Evolutionary conservation across 2,888 invertebrate species (phyloP).

Genomic region (Melikaiella ostensackeni): DNA sequence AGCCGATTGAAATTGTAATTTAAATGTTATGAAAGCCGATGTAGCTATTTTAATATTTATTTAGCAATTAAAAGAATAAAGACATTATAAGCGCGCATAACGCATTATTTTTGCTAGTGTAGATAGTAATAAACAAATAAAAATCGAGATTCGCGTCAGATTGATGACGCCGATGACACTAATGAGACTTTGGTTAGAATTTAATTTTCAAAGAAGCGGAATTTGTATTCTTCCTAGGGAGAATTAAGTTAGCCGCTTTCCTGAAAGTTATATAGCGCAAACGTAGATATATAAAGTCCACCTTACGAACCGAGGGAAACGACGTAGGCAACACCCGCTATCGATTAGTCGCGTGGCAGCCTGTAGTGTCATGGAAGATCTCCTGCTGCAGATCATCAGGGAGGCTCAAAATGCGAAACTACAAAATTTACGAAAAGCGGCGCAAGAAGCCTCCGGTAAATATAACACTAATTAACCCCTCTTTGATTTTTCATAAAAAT

Average conservation of each 20-base stretch:
- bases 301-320: conserved; percentile 41
- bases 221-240: not conserved
- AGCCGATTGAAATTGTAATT: too few relatives aligned
- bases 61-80: too few relatives aligned
- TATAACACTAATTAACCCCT: not conserved
- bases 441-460: conserved; percentile 92
- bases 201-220: not conserved
- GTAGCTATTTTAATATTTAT: too few relatives aligned
- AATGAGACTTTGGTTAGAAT: not conserved
- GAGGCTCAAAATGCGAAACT: conserved; percentile 91
- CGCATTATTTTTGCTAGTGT: too few relatives aligned
- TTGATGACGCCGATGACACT: not conserved
- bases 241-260: not conserved
- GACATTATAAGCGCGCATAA: too few relatives aligned
- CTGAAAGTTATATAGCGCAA: not conserved
- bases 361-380: conserved; percentile 87
- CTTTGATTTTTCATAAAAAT: conserved; percentile 41
- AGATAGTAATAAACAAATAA: not conserved
- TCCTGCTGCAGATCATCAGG: conserved; percentile 89
- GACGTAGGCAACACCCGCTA: conserved; percentile 64
- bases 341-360: conserved; percentile 71
- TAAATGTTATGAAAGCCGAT: too few relatives aligned
- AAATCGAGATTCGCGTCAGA: not conserved
- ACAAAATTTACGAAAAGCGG: conserved; percentile 86
- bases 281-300: conserved; percentile 1